Evolutionary conservation across 1,140 invertebrate genomes (phyloP).

Genomic region (Hycleus phaleratus): DNA sequence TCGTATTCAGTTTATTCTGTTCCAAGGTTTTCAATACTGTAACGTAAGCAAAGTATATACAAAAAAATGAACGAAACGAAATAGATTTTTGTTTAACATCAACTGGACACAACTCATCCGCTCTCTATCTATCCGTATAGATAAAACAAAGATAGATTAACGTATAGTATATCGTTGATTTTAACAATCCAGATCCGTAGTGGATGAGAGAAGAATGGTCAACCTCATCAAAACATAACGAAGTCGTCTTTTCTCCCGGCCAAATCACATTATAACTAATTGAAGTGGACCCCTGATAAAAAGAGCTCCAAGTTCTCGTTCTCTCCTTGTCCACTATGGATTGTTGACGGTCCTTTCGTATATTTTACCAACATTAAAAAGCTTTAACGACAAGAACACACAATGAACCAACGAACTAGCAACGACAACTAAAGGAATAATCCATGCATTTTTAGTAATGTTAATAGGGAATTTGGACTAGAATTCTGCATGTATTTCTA

Average conservation of each 20-base stretch:
- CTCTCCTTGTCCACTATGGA: background rate
- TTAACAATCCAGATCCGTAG: background rate
- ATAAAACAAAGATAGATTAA: background rate
- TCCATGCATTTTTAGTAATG: constrained; percentile 17
- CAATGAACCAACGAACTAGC: too few relatives aligned
- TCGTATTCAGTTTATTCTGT: constrained; percentile 12
- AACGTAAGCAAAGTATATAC: constrained; percentile 9
- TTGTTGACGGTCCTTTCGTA: constrained; percentile 9
- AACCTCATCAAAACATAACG: constrained; percentile 38
- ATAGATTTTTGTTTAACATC: background rate
- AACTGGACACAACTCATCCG: too few relatives aligned
- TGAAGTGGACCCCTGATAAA: constrained; percentile 35
- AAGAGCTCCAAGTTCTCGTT: constrained; percentile 15
- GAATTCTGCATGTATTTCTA: too few relatives aligned
- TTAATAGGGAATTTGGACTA: constrained; percentile 8
- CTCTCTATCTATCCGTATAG: background rate
- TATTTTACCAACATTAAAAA: constrained; percentile 15
- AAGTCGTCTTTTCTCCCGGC: constrained; percentile 33
- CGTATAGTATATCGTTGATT: background rate
- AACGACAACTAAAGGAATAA: constrained; percentile 8
- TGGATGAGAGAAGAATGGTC: constrained; percentile 31
- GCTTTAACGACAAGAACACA: background rate
- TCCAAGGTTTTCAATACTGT: constrained; percentile 7
- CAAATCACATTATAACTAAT: constrained; percentile 39
- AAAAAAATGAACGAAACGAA: background rate